A percentile compares a stretch with the other conserved stretches of the same genome.
Evolutionary conservation across 2,113 vertebrate genomes (phyloP).

Genomic region (Chauna torquata): DNA sequence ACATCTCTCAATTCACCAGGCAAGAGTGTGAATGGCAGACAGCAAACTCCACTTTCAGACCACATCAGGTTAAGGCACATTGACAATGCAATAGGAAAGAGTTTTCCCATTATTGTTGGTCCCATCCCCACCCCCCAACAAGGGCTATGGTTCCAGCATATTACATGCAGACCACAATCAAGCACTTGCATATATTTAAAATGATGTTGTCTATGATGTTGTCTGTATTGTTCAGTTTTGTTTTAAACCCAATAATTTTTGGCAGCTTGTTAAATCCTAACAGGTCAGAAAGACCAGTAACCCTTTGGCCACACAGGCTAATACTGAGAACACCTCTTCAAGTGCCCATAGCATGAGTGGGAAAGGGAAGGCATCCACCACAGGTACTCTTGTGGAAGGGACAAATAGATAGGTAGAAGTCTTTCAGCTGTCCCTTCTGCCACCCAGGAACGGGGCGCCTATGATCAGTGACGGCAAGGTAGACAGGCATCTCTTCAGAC

Average conservation of each 20-base stretch:
- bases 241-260: background rate
- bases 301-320: background rate
- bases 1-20: background rate
- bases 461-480: fast-evolving
- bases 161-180: background rate
- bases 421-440: background rate
- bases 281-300: background rate
- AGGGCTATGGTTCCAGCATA: background rate
- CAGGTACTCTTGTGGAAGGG: background rate
- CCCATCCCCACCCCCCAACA: background rate
- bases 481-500: background rate
- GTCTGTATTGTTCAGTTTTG: background rate
- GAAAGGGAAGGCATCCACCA: background rate
- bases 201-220: background rate
- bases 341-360: fast-evolving
- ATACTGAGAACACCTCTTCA: background rate
- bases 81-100: background rate
- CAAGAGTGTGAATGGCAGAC: background rate
- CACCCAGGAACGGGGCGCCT: background rate
- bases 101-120: background rate
- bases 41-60: background rate
- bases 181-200: background rate
- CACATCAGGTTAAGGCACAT: background rate
- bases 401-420: background rate
- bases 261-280: background rate